Evolutionary conservation across 2,113 vertebrate species (phyloP).

Genomic region (Zootoca vivipara): DNA sequence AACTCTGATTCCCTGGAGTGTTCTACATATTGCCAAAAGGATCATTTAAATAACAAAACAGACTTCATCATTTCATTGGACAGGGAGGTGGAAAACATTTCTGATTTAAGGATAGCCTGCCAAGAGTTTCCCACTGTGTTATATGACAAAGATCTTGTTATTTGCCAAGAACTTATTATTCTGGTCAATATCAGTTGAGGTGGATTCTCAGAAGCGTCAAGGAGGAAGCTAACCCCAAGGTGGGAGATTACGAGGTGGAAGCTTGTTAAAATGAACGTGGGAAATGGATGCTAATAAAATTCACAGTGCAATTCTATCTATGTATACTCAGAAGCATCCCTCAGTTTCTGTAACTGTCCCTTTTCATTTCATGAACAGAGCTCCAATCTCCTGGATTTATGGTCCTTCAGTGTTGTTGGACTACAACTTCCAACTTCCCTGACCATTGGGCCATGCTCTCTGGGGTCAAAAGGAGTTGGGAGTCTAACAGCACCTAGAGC

Average conservation of each 20-base stretch:
- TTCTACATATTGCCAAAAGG: slow-evolving; percentile 14
- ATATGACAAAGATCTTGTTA: background rate
- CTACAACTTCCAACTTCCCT: background rate
- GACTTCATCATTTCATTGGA: background rate
- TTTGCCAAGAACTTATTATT: background rate
- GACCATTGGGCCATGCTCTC: background rate
- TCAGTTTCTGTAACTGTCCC: background rate
- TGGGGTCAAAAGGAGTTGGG: background rate
- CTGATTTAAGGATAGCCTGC: background rate
- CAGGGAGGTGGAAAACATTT: background rate
- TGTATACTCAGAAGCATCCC: background rate
- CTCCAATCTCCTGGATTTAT: background rate
- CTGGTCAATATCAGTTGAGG: background rate
- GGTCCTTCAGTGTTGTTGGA: background rate
- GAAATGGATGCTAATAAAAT: background rate
- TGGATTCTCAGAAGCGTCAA: background rate
- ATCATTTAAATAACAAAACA: background rate
- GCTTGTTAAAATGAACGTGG: background rate
- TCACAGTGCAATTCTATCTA: background rate
- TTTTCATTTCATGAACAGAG: background rate
- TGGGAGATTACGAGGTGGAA: too few relatives aligned
- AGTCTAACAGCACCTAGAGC: background rate
- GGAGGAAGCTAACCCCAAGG: background rate
- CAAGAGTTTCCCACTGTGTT: background rate
- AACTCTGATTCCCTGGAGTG: slow-evolving; percentile 9